Percentiles rank a stretch among this genome's conserved stretches.
Evolutionary conservation across 1,140 invertebrate species (phyloP).

Genomic region (Meloidogyne exigua): DNA sequence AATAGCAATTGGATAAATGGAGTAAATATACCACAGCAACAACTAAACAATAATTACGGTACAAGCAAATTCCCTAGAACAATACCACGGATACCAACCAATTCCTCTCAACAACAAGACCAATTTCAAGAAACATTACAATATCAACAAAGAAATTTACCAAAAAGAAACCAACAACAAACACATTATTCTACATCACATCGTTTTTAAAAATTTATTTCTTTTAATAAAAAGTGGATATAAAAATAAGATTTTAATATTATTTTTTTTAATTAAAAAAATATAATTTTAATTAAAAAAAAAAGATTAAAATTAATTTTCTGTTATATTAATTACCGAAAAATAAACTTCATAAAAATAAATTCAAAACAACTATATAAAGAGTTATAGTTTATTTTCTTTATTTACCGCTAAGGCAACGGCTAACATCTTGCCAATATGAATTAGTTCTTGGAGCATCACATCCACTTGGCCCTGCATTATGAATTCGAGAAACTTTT

Average conservation of each 20-base stretch:
- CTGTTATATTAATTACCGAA: too few species aligned
- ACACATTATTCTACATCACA: background rate
- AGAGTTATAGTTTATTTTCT: too few species aligned
- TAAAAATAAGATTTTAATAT: too few species aligned
- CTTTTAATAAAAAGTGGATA: background rate
- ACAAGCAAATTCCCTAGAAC: background rate
- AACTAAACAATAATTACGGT: background rate
- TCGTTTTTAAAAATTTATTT: background rate
- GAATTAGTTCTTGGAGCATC: background rate
- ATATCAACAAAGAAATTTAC: constrained; percentile 1
- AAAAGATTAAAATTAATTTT: too few species aligned
- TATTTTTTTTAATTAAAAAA: background rate
- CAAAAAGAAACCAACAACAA: background rate
- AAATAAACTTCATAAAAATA: too few species aligned
- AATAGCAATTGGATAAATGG: background rate
- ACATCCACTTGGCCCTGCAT: background rate
- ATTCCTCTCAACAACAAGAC: background rate
- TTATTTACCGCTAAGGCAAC: background rate
- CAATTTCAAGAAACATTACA: background rate
- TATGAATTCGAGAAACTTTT: background rate
- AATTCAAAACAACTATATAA: too few species aligned
- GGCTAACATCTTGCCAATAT: too few species aligned
- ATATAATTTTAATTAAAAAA: too few species aligned
- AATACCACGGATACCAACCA: background rate
- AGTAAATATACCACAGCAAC: background rate